Evolutionary conservation across 2,797 vertebrate genomes (phyloP).

Genomic region (Gastrophryne carolinensis): DNA sequence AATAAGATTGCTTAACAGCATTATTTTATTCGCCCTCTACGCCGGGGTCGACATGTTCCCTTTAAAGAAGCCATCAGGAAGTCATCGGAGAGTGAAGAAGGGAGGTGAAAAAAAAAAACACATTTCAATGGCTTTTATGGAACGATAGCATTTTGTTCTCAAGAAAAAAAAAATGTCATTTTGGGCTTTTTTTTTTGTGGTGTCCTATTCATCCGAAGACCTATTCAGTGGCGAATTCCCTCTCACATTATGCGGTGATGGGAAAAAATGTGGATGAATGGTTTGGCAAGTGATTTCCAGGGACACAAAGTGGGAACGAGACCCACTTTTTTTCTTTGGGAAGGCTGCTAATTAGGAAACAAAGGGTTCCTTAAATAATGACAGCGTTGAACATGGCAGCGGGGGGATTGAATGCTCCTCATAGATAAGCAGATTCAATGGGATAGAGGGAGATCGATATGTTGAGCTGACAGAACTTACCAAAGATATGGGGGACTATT

Average conservation of each 20-base stretch:
- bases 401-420: neutral
- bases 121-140: slow-evolving; percentile 28
- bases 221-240: slow-evolving; percentile 37
- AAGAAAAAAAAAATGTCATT: slow-evolving; percentile 32
- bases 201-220: slow-evolving; percentile 32
- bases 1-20: slow-evolving; percentile 39
- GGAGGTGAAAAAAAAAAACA: slow-evolving; percentile 12
- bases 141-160: slow-evolving; percentile 33
- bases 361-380: neutral
- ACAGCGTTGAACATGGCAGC: slow-evolving; percentile 1
- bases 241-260: slow-evolving; percentile 43
- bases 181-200: slow-evolving; percentile 29
- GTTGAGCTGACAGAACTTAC: too few relatives aligned
- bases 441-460: too few relatives aligned
- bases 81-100: slow-evolving; percentile 10
- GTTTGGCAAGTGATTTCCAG: slow-evolving; percentile 2
- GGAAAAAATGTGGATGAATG: slow-evolving; percentile 49
- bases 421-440: neutral
- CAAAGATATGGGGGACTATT: too few relatives aligned
- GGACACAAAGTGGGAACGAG: slow-evolving; percentile 22
- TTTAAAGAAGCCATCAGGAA: slow-evolving; percentile 39
- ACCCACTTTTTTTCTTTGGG: slow-evolving; percentile 16
- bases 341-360: slow-evolving; percentile 42
- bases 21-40: slow-evolving; percentile 25
- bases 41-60: neutral